Percentiles rank a stretch among this genome's conserved stretches.
phyloP scores from a whole-genome alignment of 2,888 invertebrate genomes.

The Eugnorisma glareosa region DNA sequence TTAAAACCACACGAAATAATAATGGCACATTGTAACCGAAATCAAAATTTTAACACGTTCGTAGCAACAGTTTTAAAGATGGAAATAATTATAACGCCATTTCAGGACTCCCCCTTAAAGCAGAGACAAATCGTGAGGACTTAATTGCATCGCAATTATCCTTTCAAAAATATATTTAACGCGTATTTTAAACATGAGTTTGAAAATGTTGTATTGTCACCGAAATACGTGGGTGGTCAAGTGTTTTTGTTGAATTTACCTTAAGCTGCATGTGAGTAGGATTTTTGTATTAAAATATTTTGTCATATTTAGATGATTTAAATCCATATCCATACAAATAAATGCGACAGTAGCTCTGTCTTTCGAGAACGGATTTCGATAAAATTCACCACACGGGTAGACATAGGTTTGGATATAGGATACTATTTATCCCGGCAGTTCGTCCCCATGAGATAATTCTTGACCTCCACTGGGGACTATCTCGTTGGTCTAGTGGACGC shows the following conservation, averaged over 20 bases:
- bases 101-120: constrained; percentile 15
- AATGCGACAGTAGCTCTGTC: not conserved
- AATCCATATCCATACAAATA: not conserved
- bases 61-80: constrained; percentile 20
- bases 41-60: constrained; percentile 34
- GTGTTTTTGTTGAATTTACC: constrained; percentile 5
- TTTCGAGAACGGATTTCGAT: not conserved
- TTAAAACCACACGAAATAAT: constrained; percentile 11
- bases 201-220: constrained; percentile 22
- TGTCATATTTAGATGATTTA: not conserved
- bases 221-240: constrained; percentile 2
- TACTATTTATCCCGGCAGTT: no score
- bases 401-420: not conserved
- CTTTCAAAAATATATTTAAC: constrained; percentile 34
- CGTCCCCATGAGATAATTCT: no score
- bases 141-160: constrained; percentile 56
- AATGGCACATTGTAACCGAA: constrained; percentile 13
- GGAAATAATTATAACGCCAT: constrained; percentile 28
- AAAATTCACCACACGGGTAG: not conserved
- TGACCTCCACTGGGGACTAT: no score
- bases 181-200: constrained; percentile 5
- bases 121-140: constrained; percentile 22
- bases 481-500: no score
- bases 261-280: not conserved
- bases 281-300: not conserved